Percentiles rank a stretch among this genome's conserved stretches.
These are phyloP conservation scores for Euura saliciscinereae DNA, from an alignment of 1,140 invertebrate species.

Conservation along the genomic window DNA sequence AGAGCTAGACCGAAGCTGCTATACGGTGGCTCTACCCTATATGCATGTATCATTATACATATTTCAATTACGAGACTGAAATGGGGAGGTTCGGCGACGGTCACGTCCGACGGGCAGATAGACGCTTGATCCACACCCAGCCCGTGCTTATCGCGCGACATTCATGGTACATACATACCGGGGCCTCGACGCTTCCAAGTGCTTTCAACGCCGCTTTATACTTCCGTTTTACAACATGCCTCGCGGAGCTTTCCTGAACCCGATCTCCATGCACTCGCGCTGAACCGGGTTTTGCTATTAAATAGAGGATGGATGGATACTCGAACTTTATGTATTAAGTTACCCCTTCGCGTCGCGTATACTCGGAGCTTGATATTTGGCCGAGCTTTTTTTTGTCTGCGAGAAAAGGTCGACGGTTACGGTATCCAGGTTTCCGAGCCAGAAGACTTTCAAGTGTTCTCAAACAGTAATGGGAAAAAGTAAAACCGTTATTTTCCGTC, in stretches of 20 bases:
- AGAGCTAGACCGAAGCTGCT: background rate
- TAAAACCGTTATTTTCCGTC: no score
- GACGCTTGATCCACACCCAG: background rate
- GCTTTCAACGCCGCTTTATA: background rate
- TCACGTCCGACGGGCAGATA: background rate
- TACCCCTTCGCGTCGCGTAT: no score
- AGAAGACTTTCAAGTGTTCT: background rate
- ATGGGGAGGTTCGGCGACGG: background rate
- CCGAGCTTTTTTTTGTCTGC: no score
- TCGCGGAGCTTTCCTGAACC: no score
- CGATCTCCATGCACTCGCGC: no score
- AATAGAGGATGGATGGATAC: no score
- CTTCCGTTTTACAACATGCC: background rate
- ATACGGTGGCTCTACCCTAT: background rate
- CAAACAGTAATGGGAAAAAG: no score
- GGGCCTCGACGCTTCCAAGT: no score
- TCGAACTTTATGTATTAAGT: no score
- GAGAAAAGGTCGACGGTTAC: background rate
- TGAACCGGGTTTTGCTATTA: no score
- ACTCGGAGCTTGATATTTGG: no score
- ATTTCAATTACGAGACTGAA: background rate
- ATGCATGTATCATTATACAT: background rate
- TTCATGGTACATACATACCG: no score
- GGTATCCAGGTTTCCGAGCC: background rate
- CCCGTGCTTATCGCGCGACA: background rate